These are phyloP conservation scores for Xanthorhoe spadicearia DNA, from an alignment of 2,888 invertebrate genomes.

Conservation along the genomic window DNA sequence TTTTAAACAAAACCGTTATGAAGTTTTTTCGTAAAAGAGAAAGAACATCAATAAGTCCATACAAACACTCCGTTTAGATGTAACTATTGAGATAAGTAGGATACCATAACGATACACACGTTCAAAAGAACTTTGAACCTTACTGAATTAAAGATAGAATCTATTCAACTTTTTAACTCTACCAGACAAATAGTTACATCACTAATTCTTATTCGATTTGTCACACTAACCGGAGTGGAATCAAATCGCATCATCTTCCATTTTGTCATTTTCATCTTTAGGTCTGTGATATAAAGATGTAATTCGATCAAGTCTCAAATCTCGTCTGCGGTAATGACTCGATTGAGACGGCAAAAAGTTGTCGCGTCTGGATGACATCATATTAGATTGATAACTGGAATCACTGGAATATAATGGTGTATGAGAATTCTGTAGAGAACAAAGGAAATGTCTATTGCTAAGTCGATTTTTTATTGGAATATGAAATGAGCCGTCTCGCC, in stretches of 20 bases:
- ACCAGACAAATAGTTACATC: conserved; percentile 27
- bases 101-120: neutral
- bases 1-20: too few relatives aligned
- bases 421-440: conserved; percentile 17
- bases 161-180: conserved; percentile 37
- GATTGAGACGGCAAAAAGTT: conserved; percentile 61
- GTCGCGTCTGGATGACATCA: conserved; percentile 65
- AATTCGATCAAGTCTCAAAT: conserved; percentile 43
- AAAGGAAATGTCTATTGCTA: conserved; percentile 10
- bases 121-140: neutral
- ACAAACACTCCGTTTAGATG: too few relatives aligned
- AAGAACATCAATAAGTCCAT: too few relatives aligned
- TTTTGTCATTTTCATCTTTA: conserved; percentile 31
- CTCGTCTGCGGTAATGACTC: conserved; percentile 56
- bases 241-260: conserved; percentile 33
- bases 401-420: conserved; percentile 28
- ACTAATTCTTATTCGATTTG: conserved; percentile 63
- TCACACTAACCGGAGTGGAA: conserved; percentile 53
- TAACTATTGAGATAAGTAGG: too few relatives aligned
- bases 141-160: neutral
- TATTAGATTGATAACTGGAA: conserved; percentile 52
- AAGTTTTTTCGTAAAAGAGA: too few relatives aligned
- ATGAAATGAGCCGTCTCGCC: neutral
- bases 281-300: conserved; percentile 38
- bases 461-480: conserved; percentile 9